Evolutionary conservation across 1,140 invertebrate species (phyloP).

Genomic region (Drosophila chauvacae): DNA sequence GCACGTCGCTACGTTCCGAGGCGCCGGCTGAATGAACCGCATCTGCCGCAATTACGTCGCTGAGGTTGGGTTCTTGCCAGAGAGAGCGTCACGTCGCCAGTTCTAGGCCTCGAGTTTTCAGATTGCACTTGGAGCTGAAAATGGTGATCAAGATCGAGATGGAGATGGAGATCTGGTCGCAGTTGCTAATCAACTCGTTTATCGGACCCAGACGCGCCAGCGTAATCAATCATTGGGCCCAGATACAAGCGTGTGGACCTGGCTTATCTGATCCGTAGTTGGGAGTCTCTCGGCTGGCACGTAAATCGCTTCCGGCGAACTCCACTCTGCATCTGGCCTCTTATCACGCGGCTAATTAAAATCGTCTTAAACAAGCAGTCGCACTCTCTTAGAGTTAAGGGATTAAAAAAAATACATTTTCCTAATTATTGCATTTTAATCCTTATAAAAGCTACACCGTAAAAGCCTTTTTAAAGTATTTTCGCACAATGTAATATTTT

Average conservation of each 20-base stretch:
- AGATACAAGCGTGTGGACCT: constrained; percentile 33
- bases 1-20: constrained; percentile 30
- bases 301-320: constrained; percentile 58
- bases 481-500: too few species aligned
- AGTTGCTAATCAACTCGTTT: constrained; percentile 60
- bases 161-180: constrained; percentile 25
- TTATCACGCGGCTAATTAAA: constrained; percentile 41
- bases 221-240: constrained; percentile 66
- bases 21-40: constrained; percentile 34
- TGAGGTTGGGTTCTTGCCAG: not conserved
- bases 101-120: constrained; percentile 22
- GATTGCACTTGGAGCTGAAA: constrained; percentile 15
- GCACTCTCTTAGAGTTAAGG: too few species aligned
- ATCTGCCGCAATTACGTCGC: constrained; percentile 37
- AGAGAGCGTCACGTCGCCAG: constrained; percentile 29
- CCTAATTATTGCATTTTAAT: too few species aligned
- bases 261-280: constrained; percentile 58
- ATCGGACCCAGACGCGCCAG: constrained; percentile 38
- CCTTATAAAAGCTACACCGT: too few species aligned
- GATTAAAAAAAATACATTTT: too few species aligned
- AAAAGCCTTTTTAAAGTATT: too few species aligned
- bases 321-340: constrained; percentile 24
- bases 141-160: constrained; percentile 13
- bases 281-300: constrained; percentile 35
- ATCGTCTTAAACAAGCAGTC: constrained; percentile 2